phyloP scores from a whole-genome alignment of 2,113 vertebrate genomes.

The Erythrocercus mccallii region DNA sequence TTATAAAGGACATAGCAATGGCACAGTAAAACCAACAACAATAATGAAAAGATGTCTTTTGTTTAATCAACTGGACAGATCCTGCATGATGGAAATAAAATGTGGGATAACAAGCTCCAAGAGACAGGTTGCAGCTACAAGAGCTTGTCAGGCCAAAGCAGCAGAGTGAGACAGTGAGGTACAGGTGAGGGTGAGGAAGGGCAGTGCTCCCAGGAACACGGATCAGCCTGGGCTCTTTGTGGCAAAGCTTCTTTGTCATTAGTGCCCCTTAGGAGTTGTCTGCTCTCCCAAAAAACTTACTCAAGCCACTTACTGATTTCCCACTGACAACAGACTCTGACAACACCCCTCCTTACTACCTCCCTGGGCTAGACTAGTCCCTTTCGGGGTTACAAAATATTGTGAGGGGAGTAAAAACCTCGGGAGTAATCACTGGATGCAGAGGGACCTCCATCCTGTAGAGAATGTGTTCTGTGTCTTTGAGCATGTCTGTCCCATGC shows the following conservation, averaged over 20 bases:
- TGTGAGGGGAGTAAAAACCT: neutral
- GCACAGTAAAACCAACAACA: conserved; percentile 38
- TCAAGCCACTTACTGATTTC: neutral
- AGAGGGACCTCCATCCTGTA: neutral
- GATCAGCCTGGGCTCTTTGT: neutral
- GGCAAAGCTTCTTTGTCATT: neutral
- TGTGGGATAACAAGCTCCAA: neutral
- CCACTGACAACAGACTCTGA: neutral
- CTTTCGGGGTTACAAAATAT: neutral
- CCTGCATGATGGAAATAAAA: neutral
- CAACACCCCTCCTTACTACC: neutral
- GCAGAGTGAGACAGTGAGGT: neutral
- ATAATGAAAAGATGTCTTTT: conserved; percentile 38
- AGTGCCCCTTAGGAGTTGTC: neutral
- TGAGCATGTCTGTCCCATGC: neutral
- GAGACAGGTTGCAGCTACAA: neutral
- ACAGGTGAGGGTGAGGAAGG: neutral
- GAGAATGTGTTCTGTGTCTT: neutral
- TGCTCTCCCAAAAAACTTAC: neutral
- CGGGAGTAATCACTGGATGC: neutral
- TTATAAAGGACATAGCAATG: conserved; percentile 36
- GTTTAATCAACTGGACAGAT: conserved; percentile 17
- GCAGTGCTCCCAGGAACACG: fast-evolving
- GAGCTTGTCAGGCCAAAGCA: neutral
- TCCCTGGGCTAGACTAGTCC: neutral